Conservation (phyloP, 2,888 invertebrate genomes). For the Microplitis deprimator region DNA sequence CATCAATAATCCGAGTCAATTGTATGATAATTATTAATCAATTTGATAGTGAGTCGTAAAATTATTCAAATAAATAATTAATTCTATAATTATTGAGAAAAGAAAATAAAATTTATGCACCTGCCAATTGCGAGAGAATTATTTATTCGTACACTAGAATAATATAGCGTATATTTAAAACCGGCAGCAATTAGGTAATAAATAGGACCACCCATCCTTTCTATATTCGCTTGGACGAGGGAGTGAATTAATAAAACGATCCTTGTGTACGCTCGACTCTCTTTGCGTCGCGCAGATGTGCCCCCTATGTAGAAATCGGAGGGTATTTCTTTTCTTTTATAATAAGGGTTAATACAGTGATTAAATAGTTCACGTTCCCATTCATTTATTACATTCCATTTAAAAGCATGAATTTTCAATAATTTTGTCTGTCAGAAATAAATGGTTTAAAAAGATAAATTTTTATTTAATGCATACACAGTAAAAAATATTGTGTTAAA, state of each 20-base stretch:
- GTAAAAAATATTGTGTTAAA: too few species aligned
- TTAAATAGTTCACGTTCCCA: conserved; percentile 60
- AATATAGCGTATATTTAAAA: conserved; percentile 11
- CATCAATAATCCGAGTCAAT: not conserved
- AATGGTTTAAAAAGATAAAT: not conserved
- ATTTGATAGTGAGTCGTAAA: not conserved
- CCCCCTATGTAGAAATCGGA: conserved; percentile 28
- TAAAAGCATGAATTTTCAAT: conserved; percentile 16
- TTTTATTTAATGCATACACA: not conserved
- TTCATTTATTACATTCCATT: conserved; percentile 43
- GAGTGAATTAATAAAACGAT: conserved; percentile 70
- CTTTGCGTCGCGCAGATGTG: conserved; percentile 32
- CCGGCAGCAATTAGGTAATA: conserved; percentile 66
- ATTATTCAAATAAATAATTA: too few species aligned
- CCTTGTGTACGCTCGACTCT: conserved; percentile 52
- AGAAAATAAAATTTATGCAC: conserved; percentile 8
- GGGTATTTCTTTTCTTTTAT: conserved; percentile 66
- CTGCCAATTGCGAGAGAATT: conserved; percentile 10
- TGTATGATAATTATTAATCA: not conserved
- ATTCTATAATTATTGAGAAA: not conserved
- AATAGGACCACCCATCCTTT: conserved; percentile 61
- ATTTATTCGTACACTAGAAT: conserved; percentile 27
- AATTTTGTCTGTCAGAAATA: conserved; percentile 1
- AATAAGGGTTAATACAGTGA: conserved; percentile 56
- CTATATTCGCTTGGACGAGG: conserved; percentile 55